Percentiles rank a stretch among this genome's conserved stretches.
phyloP scores from a whole-genome alignment of 2,113 vertebrate genomes.

The Plecotus auritus region DNA sequence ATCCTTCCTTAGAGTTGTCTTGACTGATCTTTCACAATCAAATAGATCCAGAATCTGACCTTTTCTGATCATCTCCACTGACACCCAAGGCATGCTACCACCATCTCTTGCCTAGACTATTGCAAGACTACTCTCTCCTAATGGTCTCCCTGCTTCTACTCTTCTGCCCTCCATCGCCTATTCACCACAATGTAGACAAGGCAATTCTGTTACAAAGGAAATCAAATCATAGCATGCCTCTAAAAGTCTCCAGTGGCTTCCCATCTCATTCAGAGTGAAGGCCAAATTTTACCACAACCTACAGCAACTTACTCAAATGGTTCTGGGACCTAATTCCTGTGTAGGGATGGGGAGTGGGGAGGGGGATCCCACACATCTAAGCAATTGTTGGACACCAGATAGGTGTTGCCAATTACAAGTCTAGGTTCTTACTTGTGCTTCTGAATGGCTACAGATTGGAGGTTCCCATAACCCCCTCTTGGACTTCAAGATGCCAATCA shows the following conservation, averaged over 20 bases:
- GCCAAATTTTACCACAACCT: neutral
- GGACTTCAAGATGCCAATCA: neutral
- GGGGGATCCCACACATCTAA: neutral
- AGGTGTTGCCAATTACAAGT: neutral
- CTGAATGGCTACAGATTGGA: neutral
- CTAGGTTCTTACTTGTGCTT: neutral
- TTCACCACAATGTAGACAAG: neutral
- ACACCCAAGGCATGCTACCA: neutral
- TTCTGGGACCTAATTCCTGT: neutral
- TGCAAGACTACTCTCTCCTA: neutral
- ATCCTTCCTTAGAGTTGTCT: neutral
- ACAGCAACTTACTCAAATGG: neutral
- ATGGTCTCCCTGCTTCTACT: neutral
- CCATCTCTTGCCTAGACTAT: neutral
- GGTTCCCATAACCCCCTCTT: neutral
- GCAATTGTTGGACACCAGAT: neutral
- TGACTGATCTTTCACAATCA: neutral
- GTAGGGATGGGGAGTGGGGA: accelerated
- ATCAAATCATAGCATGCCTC: neutral
- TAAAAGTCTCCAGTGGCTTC: neutral
- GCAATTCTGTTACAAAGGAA: neutral
- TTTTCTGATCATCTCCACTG: neutral
- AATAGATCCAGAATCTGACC: neutral
- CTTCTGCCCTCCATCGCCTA: neutral
- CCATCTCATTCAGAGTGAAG: neutral